phyloP scores from a whole-genome alignment of 2,888 invertebrate genomes.

The Megalurothrips usitatus region DNA sequence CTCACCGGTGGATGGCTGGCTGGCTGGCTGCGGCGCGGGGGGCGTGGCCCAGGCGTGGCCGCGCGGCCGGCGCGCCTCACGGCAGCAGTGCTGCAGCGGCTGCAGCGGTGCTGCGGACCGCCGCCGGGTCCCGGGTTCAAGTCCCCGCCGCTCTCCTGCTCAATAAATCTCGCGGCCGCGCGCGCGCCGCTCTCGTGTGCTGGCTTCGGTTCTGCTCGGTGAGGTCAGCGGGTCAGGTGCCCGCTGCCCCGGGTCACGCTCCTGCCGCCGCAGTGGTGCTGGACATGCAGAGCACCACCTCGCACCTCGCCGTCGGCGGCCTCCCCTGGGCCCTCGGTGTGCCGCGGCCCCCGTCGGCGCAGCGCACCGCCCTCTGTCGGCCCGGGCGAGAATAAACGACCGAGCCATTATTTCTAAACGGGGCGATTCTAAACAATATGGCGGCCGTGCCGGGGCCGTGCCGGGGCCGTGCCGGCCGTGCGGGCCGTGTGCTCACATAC shows the following conservation, averaged over 20 bases:
- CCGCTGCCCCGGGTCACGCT: neutral
- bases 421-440: constrained; percentile 22
- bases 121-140: neutral
- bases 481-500: neutral
- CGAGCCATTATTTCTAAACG: constrained; percentile 8
- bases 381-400: neutral
- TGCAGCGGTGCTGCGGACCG: neutral
- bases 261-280: neutral
- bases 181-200: too few relatives aligned
- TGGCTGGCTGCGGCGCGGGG: too few relatives aligned
- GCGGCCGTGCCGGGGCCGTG: neutral
- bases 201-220: neutral
- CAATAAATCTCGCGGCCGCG: neutral
- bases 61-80: too few relatives aligned
- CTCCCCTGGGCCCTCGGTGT: too few relatives aligned
- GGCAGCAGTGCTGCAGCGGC: too few relatives aligned
- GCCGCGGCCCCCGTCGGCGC: too few relatives aligned
- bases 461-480: too few relatives aligned
- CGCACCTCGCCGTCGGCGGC: too few relatives aligned
- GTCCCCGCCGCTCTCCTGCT: neutral
- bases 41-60: too few relatives aligned
- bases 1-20: too few relatives aligned
- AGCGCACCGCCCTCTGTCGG: neutral
- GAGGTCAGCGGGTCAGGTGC: neutral
- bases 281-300: neutral